A percentile compares a stretch with the other conserved stretches of the same genome.
phyloP scores from a whole-genome alignment of 2,113 vertebrate species.

The Ciconia stormi region DNA sequence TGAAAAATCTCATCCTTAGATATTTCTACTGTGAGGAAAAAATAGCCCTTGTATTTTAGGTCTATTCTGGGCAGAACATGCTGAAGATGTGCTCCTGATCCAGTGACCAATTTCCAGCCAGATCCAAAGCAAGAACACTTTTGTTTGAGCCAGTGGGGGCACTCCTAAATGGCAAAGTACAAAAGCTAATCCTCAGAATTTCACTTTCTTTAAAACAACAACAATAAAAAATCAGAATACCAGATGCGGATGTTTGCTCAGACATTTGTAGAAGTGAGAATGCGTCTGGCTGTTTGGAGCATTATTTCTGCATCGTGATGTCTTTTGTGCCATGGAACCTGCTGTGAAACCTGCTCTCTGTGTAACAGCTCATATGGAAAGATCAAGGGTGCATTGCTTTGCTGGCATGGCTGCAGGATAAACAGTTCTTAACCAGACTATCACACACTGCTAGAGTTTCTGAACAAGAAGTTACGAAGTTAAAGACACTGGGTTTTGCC shows the following conservation, averaged over 20 bases:
- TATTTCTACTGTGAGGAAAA: neutral
- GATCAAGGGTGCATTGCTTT: slow-evolving; percentile 56
- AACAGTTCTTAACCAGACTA: slow-evolving; percentile 53
- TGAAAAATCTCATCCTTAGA: neutral
- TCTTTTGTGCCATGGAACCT: slow-evolving; percentile 68
- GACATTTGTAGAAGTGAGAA: slow-evolving; percentile 74
- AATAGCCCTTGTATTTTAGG: neutral
- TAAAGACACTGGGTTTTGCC: slow-evolving; percentile 3
- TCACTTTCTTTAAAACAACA: slow-evolving; percentile 44
- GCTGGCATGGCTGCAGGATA: slow-evolving; percentile 67
- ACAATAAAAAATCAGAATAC: neutral
- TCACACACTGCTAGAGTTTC: slow-evolving; percentile 18
- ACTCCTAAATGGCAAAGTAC: neutral
- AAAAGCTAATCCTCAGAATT: slow-evolving; percentile 57
- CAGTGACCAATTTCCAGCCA: neutral
- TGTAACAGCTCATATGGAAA: slow-evolving; percentile 77
- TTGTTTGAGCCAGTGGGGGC: neutral
- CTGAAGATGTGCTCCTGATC: neutral
- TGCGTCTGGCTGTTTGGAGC: slow-evolving; percentile 70
- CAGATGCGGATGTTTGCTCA: slow-evolving; percentile 71
- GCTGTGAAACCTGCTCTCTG: slow-evolving; percentile 71
- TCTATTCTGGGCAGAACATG: neutral
- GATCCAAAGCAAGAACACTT: neutral
- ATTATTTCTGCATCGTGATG: slow-evolving; percentile 63
- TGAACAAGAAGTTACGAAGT: slow-evolving; percentile 30